A percentile compares a stretch with the other conserved stretches of the same genome.
Conservation (phyloP, 64 coral and sea anemone genomes). For the Montipora efflorescens region DNA sequence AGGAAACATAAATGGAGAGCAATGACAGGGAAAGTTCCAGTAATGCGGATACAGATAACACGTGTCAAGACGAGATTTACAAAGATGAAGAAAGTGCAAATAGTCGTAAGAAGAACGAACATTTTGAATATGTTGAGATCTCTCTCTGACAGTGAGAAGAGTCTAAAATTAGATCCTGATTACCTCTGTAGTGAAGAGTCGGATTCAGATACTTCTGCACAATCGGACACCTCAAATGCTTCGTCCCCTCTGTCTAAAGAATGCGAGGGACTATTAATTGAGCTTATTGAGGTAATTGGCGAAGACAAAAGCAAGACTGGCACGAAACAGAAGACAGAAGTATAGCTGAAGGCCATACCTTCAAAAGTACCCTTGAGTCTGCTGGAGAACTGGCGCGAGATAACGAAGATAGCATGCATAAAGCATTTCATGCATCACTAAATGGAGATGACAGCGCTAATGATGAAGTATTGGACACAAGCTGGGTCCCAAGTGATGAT, state of each 20-base stretch:
- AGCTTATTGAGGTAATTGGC: conserved; percentile 54
- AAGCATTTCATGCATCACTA: conserved; percentile 31
- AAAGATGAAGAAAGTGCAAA: conserved; percentile 16
- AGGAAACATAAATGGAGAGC: not conserved
- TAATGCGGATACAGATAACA: not conserved
- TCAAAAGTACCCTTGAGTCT: conserved; percentile 54
- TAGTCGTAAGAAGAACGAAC: conserved; percentile 21
- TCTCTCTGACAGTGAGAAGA: conserved; percentile 18
- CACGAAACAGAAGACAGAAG: not conserved
- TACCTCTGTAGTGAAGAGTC: conserved; percentile 15
- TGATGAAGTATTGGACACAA: conserved; percentile 59
- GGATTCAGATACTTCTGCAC: conserved; percentile 33
- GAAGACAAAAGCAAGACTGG: conserved; percentile 48
- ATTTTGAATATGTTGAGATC: conserved; percentile 36
- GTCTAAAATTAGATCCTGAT: conserved; percentile 53
- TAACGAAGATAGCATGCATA: conserved; percentile 29
- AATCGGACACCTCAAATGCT: conserved; percentile 22
- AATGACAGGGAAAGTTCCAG: too few species aligned
- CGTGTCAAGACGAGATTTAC: not conserved
- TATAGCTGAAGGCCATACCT: conserved; percentile 37
- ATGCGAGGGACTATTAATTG: conserved; percentile 38
- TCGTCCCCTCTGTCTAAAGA: conserved; percentile 43
- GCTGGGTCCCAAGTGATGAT: conserved; percentile 54
- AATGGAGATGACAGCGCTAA: conserved; percentile 44
- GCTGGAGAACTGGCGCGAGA: conserved; percentile 37